Evolutionary conservation across 53 echinoderm and acorn worm genomes (phyloP).

Genomic region (Antedon mediterranea): DNA sequence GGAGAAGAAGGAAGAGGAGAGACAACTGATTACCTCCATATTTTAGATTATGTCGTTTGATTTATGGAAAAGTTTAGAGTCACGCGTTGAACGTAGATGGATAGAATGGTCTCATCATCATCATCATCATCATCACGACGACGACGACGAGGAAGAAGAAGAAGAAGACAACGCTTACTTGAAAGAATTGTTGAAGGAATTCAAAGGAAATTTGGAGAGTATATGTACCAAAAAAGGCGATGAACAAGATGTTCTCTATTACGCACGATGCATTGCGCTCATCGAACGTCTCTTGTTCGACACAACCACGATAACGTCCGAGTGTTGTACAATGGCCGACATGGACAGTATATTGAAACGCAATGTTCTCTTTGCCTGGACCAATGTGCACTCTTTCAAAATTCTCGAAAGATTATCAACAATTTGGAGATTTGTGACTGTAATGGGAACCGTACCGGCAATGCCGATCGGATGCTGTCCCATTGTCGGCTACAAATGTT

Average conservation of each 20-base stretch:
- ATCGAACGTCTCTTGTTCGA: background rate
- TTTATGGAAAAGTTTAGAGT: background rate
- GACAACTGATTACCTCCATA: background rate
- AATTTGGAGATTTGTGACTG: background rate
- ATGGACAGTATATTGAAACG: background rate
- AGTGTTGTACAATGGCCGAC: background rate
- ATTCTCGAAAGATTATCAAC: background rate
- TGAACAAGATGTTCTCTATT: background rate
- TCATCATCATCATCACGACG: background rate
- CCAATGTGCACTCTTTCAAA: background rate
- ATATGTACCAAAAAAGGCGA: background rate
- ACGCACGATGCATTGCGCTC: background rate
- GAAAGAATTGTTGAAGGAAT: too few species aligned
- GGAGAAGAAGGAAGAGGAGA: background rate
- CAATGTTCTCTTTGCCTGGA: background rate
- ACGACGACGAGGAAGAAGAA: background rate
- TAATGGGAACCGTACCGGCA: background rate
- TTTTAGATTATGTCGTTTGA: background rate
- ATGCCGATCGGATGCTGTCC: background rate
- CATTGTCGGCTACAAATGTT: background rate
- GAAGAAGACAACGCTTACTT: background rate
- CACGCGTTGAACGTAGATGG: background rate
- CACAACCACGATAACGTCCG: background rate
- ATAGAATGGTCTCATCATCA: background rate
- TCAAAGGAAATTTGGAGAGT: background rate